Base-by-base conservation (phyloP, 2,888 invertebrate genomes). In the Pheosia gnoma region DNA sequence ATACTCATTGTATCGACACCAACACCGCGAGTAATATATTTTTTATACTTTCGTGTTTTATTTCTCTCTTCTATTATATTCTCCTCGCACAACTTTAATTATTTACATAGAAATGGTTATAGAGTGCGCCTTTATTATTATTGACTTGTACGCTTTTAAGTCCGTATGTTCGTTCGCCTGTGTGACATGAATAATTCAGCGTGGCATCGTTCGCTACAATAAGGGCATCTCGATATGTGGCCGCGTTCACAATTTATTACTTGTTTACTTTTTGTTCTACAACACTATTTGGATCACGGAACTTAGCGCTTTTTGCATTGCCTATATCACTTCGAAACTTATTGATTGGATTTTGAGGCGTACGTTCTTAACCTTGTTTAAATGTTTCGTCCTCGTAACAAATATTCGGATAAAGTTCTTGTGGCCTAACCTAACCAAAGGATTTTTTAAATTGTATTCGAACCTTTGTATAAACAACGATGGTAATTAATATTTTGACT, bases 151-250 rank as follows among this genome's bases (percentile, higher is more conserved):
- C 47, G 63, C 61, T 63, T 72, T 72, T 58, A 61, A 69, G 66
- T 75, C 56, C 57, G 67, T 59, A 51, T 64, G 58, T 62, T 59
- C 59, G 58, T 60, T 66, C 57, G 65, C 66, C 56, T 70, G 71
- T 70, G 71, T 63, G 73, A 43, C 67, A 81, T 86, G 86, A 84
- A 85, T 86, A 79, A 86, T 85, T 77, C 81, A 86, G 66, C 63
- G 63, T 70, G 72, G 71, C 78, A 75, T 79, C 77, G 72, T 79
- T 83, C 73, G 74, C 78, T 81, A 82, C 76, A 80, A 81, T 74
- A 78, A 73, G 75, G 75, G 72, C 70, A 75, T 74, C 75, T 76
- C 66, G 73, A 74, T 75, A 72, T 72, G 67, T 72, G 63, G 70
- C 71, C 57, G 66, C 67, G 59, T 75, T 72, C 69, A 75, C 73